Percentiles rank a stretch among this genome's conserved stretches.
These are phyloP conservation scores for Agrochola macilenta DNA, from an alignment of 2,888 invertebrate genomes.

Conservation along the genomic window DNA sequence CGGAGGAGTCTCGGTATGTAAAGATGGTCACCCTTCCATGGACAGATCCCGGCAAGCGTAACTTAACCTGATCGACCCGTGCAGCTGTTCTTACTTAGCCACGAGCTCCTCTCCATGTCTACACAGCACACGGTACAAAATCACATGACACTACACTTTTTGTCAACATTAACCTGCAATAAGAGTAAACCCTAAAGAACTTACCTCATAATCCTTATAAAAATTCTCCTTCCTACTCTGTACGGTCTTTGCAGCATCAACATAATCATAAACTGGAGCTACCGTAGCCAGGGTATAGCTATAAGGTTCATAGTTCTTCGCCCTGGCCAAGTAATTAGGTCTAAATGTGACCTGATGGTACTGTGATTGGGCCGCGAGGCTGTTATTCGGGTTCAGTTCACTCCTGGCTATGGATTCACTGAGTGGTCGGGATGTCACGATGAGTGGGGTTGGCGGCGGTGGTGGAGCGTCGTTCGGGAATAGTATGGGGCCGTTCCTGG, in stretches of 20 bases:
- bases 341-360: conserved; percentile 49
- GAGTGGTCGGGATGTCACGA: conserved; percentile 86
- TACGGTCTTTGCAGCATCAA: conserved; percentile 63
- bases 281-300: conserved; percentile 65
- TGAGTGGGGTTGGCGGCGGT: conserved; percentile 80
- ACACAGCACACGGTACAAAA: too few species aligned
- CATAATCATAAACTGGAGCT: conserved; percentile 64
- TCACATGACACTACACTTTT: neutral
- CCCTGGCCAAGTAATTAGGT: conserved; percentile 52
- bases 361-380: conserved; percentile 65
- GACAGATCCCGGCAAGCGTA: too few species aligned
- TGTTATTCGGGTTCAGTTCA: conserved; percentile 78
- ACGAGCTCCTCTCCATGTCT: neutral
- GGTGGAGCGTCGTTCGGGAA: conserved; percentile 85
- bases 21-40: too few species aligned
- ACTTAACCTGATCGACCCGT: too few species aligned
- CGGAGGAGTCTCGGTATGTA: too few species aligned
- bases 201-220: conserved; percentile 81
- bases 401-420: conserved; percentile 83
- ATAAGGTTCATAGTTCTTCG: conserved; percentile 70
- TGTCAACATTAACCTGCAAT: neutral
- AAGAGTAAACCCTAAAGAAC: conserved; percentile 8
- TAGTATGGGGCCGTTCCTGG: conserved; percentile 86
- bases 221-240: conserved; percentile 62
- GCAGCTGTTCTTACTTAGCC: too few species aligned